phyloP scores from a whole-genome alignment of 2,113 vertebrate genomes.

The Tetrao urogallus region DNA sequence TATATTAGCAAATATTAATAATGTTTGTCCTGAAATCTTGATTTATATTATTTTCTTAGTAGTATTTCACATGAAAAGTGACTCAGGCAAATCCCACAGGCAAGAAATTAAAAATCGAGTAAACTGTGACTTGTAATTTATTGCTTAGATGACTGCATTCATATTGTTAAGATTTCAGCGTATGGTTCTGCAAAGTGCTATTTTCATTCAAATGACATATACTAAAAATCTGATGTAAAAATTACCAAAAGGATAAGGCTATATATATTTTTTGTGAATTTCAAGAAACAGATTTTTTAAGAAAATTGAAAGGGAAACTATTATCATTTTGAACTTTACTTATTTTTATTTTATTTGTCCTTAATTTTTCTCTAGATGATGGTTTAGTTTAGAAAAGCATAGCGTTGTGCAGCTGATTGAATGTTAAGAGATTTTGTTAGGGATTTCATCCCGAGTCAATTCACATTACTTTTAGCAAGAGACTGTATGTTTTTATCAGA shows the following conservation, averaged over 20 bases:
- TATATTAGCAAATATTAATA: background rate
- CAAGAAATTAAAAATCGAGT: background rate
- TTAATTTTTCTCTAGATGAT: background rate
- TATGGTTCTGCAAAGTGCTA: background rate
- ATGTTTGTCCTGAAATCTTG: background rate
- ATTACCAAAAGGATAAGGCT: background rate
- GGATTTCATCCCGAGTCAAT: background rate
- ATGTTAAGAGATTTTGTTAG: background rate
- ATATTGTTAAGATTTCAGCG: background rate
- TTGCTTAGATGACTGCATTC: background rate
- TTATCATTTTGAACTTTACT: background rate
- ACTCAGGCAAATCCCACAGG: background rate
- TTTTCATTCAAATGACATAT: background rate
- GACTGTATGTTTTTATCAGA: accelerated
- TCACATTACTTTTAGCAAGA: background rate
- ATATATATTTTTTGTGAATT: background rate
- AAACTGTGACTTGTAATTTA: background rate
- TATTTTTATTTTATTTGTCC: background rate
- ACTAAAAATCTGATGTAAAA: background rate
- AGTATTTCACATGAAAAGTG: background rate
- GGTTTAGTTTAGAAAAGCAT: background rate
- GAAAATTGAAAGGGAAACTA: background rate
- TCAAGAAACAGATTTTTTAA: background rate
- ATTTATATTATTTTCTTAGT: background rate
- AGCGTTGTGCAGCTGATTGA: background rate